These are phyloP conservation scores for Nomada fabriciana DNA, from an alignment of 2,888 invertebrate genomes.

Conservation along the genomic window DNA sequence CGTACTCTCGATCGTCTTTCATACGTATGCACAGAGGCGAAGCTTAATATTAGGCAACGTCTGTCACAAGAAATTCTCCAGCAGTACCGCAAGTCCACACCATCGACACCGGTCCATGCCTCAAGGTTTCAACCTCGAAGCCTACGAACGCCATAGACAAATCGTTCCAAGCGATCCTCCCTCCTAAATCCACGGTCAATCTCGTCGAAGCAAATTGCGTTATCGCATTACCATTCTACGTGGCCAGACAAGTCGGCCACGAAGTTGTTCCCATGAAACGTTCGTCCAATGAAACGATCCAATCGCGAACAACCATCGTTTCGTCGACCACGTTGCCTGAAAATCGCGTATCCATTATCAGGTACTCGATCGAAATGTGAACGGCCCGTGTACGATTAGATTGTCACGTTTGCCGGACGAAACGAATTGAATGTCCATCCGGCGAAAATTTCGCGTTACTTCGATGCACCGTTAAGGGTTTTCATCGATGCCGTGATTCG, in stretches of 20 bases:
- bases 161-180: not conserved
- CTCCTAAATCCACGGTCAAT: not conserved
- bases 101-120: no score
- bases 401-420: conserved; percentile 13
- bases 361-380: not conserved
- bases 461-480: conserved; percentile 69
- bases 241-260: not conserved
- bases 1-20: no score
- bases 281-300: not conserved
- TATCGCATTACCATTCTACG: not conserved
- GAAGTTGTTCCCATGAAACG: not conserved
- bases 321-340: not conserved
- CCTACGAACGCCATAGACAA: not conserved
- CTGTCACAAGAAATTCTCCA: no score
- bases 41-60: no score
- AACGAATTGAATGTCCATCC: conserved; percentile 45
- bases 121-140: not conserved
- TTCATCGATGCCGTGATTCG: conserved; percentile 62
- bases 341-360: conserved; percentile 8
- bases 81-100: no score
- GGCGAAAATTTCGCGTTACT: conserved; percentile 27
- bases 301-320: not conserved
- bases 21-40: no score
- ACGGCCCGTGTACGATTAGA: not conserved
- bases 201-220: not conserved